phyloP scores from a whole-genome alignment of 2,888 invertebrate species.

The Adineta ricciae region DNA sequence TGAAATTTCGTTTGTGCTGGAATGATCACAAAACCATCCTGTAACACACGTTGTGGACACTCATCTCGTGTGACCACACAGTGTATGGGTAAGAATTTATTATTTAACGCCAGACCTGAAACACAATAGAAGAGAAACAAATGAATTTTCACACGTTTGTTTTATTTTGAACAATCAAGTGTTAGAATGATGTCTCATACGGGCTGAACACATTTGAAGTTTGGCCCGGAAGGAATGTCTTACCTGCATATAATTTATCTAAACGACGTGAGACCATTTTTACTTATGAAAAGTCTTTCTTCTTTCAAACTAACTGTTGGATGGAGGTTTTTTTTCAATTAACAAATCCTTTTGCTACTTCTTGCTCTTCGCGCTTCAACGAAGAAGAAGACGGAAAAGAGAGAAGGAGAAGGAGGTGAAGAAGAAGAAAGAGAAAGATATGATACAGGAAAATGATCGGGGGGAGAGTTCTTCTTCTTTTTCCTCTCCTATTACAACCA shows the following conservation, averaged over 20 bases:
- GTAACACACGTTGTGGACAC: constrained; percentile 12
- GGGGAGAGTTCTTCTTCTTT: neutral
- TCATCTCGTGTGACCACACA: neutral
- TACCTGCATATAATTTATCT: constrained; percentile 11
- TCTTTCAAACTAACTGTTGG: neutral
- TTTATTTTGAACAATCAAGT: neutral
- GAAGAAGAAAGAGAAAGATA: neutral
- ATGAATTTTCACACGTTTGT: neutral
- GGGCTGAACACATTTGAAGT: neutral
- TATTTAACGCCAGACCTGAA: constrained; percentile 21
- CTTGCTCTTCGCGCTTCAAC: neutral
- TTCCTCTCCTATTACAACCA: neutral
- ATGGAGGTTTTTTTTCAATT: neutral
- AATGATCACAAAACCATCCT: constrained; percentile 7
- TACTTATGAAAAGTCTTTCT: neutral
- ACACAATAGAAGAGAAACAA: neutral
- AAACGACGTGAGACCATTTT: neutral
- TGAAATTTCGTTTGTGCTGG: constrained; percentile 9
- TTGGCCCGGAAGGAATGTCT: neutral
- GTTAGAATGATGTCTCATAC: neutral
- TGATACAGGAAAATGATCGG: neutral
- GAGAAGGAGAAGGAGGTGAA: neutral
- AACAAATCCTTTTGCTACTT: constrained; percentile 18
- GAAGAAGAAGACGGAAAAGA: neutral
- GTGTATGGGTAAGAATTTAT: constrained; percentile 1